These are phyloP conservation scores for Thalassaphorura encarpata DNA, from an alignment of 1,140 invertebrate species.

Conservation along the genomic window DNA sequence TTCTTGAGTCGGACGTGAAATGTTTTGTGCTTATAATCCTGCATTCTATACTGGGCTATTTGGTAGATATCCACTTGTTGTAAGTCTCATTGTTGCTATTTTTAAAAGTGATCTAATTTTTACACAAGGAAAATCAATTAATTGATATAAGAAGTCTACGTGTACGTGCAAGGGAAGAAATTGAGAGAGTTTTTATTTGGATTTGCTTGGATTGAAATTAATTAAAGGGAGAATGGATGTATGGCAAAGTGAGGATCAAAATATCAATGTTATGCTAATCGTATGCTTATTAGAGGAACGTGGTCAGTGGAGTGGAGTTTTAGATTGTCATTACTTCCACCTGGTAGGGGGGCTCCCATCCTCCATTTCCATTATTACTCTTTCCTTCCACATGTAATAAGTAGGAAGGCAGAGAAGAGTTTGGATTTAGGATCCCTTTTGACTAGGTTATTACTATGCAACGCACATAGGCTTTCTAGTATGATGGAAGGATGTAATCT, in stretches of 20 bases:
- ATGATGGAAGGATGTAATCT: too few relatives aligned
- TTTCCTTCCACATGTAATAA: too few relatives aligned
- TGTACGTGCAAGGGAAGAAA: background rate
- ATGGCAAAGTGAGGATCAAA: background rate
- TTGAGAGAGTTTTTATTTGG: background rate
- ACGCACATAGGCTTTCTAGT: too few relatives aligned
- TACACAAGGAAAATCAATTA: background rate
- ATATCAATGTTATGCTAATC: background rate
- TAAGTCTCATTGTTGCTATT: conserved; percentile 13
- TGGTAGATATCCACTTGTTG: conserved; percentile 30
- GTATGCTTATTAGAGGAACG: conserved; percentile 6
- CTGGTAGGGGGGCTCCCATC: conserved; percentile 13
- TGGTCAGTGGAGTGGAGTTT: conserved; percentile 16
- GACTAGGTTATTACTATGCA: too few relatives aligned
- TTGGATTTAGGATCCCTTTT: too few relatives aligned
- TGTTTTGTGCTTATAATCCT: conserved; percentile 33
- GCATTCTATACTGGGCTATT: conserved; percentile 28
- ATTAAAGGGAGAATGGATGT: background rate
- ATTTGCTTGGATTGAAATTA: background rate
- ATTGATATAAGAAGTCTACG: too few relatives aligned
- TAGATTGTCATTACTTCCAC: conserved; percentile 26
- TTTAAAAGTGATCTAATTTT: background rate
- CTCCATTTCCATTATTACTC: background rate
- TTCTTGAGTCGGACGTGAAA: conserved; percentile 5
- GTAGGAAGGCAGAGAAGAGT: too few relatives aligned